Evolutionary conservation across 2,113 vertebrate species (phyloP), one percentile per base, ranked within the genome.

Genomic region (Fulica atra): DNA sequence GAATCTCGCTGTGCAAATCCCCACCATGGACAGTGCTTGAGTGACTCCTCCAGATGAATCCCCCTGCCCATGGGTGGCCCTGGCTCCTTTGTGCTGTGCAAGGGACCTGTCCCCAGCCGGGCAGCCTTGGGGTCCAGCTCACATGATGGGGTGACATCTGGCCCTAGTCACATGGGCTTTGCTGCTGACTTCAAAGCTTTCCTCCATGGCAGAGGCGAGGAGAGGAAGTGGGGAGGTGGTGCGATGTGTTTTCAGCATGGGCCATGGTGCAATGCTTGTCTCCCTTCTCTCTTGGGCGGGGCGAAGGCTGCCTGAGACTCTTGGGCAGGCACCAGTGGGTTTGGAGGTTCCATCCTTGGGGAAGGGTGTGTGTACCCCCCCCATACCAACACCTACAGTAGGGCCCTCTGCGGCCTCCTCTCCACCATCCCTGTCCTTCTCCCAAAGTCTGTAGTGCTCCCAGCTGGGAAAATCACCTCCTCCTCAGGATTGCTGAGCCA

Each of bases 201-300:
- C 33, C 31, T n/a, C 31, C 0, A 0, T 2, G 5, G 21, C 33
- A 35, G 51, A 44, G 38, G 10, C 1, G 1, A 64, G 36, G 54
- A 46, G 54, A 57, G 60, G 71, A 63, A 42, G 60, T 0, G 4
- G 29, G 26, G 40, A 73, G 21, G 48, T 10, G 14, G 8, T 38
- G 28, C 81, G 26, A 40, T 9, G 28, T 46, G 31, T 10, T 78
- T 65, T 78, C 24, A 5, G 26, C 5, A 28, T 9, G 3, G 13
- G 35, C 57, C 13, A 29, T 28, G 20, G 28, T 24, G 40, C 24
- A 11, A 2, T 21, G 38, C 25, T n/a, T 24, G 16, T 60, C 8
- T 68, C 42, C 18, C 25, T 59, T 78, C 31, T 50, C 15, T 61
- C 33, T 11, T 35, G 28, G 8, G 17, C 15, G 42, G 48, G 48